Conservation (phyloP, 2,888 invertebrate genomes). For the Timandra comae region DNA sequence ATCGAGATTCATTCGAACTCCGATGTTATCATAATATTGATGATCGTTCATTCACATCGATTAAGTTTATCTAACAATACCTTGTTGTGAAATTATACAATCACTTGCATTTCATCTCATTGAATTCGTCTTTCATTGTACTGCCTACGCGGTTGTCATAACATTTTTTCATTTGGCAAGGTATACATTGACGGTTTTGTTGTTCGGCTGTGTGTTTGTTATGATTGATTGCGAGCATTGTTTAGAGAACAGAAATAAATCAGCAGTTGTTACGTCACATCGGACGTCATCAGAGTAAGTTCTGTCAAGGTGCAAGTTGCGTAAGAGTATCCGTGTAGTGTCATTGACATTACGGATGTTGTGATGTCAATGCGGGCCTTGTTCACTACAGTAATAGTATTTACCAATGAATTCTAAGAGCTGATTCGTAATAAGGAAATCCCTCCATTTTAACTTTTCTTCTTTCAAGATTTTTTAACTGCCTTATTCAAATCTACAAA, state of each 20-base stretch:
- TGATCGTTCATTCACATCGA: slow-evolving; percentile 58
- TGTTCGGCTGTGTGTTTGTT: not conserved
- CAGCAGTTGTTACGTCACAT: slow-evolving; percentile 39
- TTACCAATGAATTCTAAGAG: not conserved
- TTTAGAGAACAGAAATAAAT: slow-evolving; percentile 21
- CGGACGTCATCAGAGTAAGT: slow-evolving; percentile 42
- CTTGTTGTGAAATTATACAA: slow-evolving; percentile 68
- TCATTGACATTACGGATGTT: slow-evolving; percentile 69
- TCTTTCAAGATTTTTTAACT: no score
- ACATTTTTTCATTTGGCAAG: slow-evolving; percentile 16
- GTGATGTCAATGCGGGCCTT: slow-evolving; percentile 41
- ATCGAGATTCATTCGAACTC: slow-evolving; percentile 31
- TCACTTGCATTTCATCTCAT: slow-evolving; percentile 62
- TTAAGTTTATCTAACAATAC: slow-evolving; percentile 58
- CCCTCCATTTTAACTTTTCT: no score
- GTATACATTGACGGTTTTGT: slow-evolving; percentile 25
- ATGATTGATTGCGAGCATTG: slow-evolving; percentile 14
- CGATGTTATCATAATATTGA: slow-evolving; percentile 46
- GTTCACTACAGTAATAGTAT: slow-evolving; percentile 27
- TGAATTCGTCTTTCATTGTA: slow-evolving; percentile 40
- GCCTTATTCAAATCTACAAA: no score
- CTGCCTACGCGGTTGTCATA: slow-evolving; percentile 26
- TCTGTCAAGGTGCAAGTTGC: slow-evolving; percentile 69
- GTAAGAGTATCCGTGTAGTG: slow-evolving; percentile 63
- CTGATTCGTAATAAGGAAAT: no score